Base-by-base conservation (phyloP, 2,888 invertebrate genomes). In the Ptilodon capucinus region DNA sequence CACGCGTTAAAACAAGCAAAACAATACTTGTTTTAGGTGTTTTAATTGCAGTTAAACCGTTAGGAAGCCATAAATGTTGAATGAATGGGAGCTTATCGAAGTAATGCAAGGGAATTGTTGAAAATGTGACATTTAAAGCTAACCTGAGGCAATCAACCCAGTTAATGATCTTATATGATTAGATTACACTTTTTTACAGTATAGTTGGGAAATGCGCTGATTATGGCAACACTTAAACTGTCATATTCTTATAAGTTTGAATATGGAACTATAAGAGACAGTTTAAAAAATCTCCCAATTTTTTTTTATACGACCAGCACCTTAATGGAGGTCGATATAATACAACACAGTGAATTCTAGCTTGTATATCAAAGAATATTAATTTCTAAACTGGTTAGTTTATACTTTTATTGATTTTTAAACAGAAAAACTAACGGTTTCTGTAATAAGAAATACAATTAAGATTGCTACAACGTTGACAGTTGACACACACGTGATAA, bases 31-130 rank as follows among this genome's bases (percentile, higher is more conserved):
- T 71, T 75, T 75, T 74, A 58, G 68, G 67, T 40, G 61, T 74
- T 68, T 79, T 80, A 78, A 82, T 81, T 76, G 74, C 74, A 66
- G 66, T 71, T 76, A 69, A 74, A 75, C 70, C 64, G 64, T 56
- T 64, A 64, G 8, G 8, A 13, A 14, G 36, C 36, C 18, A 18
- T 36, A 36, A 36, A 18, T 18, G n/a, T 36, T 18, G 11, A 36
- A 16, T 4, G 6, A 11, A 16, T 14, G 13, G 2, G 7, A 34
- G 34, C 14, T 34, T 34, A 34, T 34, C 13, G 16, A 7, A 34
- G 7, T n/a, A 9, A 2, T 13, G 14, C 5, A 7, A 14, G 14
- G 34, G 6, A 34, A 14, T 6, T 6, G 6, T 34, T 16, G n/a
- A 34, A 14, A 16, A 16, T 28, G 34, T 34, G 34, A 34, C 34